Conservation (phyloP, 2,113 vertebrate species). For the Coregonus clupeaformis region DNA sequence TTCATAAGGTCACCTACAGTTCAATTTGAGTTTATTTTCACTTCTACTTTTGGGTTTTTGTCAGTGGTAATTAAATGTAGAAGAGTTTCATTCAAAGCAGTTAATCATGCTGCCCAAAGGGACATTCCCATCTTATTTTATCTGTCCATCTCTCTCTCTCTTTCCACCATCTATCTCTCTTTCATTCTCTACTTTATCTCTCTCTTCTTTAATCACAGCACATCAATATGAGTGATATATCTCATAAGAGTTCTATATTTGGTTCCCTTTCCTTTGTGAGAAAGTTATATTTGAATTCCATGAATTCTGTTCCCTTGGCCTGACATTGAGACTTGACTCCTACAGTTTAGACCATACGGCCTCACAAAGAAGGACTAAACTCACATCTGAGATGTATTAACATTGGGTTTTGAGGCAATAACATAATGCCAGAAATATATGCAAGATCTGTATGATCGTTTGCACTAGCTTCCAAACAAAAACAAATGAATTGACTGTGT, state of each 20-base stretch:
- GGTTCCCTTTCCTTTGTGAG: constrained; percentile 41
- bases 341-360: constrained; percentile 33
- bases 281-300: constrained; percentile 53
- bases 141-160: constrained; percentile 49
- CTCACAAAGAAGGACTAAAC: no score
- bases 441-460: background rate
- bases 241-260: constrained; percentile 46
- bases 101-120: constrained; percentile 51
- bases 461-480: constrained; percentile 4
- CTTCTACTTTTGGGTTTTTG: constrained; percentile 36
- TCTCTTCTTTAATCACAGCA: constrained; percentile 52
- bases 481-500: background rate
- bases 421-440: no score
- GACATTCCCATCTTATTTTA: constrained; percentile 49
- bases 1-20: no score
- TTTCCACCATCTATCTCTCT: no score
- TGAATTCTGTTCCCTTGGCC: constrained; percentile 39
- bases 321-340: constrained; percentile 46
- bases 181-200: constrained; percentile 19
- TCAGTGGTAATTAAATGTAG: constrained; percentile 36
- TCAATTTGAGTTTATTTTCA: background rate
- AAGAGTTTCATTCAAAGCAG: constrained; percentile 44
- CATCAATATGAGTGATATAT: constrained; percentile 53
- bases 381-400: no score
- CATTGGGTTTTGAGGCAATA: no score